Conservation (phyloP, 2,113 vertebrate genomes). For the Tachycineta bicolor region DNA sequence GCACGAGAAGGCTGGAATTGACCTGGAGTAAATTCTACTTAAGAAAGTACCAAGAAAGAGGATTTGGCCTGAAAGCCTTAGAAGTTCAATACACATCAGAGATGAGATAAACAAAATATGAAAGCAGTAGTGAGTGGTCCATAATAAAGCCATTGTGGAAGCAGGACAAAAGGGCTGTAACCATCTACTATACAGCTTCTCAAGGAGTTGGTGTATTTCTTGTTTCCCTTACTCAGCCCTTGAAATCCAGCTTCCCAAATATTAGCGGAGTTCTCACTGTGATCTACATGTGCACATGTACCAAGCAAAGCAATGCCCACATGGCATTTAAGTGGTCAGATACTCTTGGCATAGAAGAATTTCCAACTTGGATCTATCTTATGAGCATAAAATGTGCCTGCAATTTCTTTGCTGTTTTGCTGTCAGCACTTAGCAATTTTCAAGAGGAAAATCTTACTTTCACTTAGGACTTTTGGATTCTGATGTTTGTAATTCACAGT, state of each 20-base stretch:
- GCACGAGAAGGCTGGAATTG: neutral
- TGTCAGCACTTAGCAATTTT: neutral
- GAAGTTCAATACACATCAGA: neutral
- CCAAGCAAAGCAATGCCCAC: neutral
- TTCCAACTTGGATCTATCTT: constrained; percentile 27
- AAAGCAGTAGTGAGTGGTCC: neutral
- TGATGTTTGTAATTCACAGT: neutral
- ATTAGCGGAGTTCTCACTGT: neutral
- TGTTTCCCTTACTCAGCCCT: neutral
- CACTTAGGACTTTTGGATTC: neutral
- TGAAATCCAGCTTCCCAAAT: neutral
- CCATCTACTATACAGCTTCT: neutral
- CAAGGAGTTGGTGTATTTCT: neutral
- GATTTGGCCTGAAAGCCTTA: neutral
- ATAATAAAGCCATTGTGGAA: neutral
- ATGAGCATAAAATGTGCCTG: neutral
- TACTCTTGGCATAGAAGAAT: neutral
- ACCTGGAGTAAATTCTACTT: neutral
- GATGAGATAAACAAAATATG: neutral
- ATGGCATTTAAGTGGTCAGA: neutral
- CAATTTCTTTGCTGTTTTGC: neutral
- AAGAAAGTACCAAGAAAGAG: neutral
- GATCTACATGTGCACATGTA: neutral
- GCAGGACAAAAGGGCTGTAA: neutral
- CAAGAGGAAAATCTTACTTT: neutral